phyloP scores from a whole-genome alignment of 2,797 vertebrate species.

The Ispidina picta region DNA sequence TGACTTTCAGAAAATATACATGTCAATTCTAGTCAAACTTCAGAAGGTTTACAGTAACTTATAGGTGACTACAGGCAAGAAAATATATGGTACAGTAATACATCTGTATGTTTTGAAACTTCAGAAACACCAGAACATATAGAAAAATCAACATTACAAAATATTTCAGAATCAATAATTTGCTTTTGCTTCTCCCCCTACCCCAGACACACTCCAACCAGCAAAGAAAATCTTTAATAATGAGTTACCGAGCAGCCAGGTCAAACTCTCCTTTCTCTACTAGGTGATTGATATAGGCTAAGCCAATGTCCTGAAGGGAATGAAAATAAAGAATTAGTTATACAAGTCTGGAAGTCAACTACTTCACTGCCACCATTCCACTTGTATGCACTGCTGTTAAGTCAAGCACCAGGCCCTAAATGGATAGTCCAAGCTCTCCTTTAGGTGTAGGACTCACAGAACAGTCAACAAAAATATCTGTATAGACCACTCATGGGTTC shows the following conservation, averaged over 20 bases:
- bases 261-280: constrained; percentile 92
- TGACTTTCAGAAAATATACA: background rate
- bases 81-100: background rate
- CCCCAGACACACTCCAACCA: background rate
- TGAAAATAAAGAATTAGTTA: background rate
- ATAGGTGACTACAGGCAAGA: background rate
- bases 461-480: background rate
- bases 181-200: background rate
- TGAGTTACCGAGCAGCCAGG: constrained; percentile 88
- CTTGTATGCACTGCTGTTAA: background rate
- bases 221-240: background rate
- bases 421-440: background rate
- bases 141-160: background rate
- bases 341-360: background rate
- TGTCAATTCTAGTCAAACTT: background rate
- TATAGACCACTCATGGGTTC: background rate
- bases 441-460: background rate
- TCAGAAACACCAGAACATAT: background rate
- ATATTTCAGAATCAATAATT: background rate
- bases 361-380: background rate
- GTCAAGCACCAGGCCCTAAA: background rate
- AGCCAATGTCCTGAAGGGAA: constrained; percentile 88
- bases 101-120: background rate
- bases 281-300: constrained; percentile 95
- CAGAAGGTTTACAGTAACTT: background rate